Percentiles rank a stretch among this genome's conserved stretches.
Evolutionary conservation across 2,797 vertebrate genomes (phyloP).

Genomic region (Epinephelus coioides): DNA sequence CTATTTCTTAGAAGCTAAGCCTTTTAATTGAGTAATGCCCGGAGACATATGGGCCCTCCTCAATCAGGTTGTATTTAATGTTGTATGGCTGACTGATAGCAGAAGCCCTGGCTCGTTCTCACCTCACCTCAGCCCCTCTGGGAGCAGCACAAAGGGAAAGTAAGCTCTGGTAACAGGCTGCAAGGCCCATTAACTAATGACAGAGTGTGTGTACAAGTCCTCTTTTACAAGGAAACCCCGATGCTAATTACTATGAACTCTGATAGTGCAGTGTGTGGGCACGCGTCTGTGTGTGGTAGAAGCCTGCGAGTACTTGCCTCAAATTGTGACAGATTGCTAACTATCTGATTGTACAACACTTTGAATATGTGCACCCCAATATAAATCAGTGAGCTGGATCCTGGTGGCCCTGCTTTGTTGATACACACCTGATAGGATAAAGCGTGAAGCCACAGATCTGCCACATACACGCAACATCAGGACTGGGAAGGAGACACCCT

Average conservation of each 20-base stretch:
- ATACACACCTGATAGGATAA: constrained; percentile 29
- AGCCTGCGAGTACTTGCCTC: constrained; percentile 54
- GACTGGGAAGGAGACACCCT: neutral
- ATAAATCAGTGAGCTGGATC: constrained; percentile 34
- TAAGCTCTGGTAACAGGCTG: constrained; percentile 72
- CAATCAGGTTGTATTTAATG: constrained; percentile 67
- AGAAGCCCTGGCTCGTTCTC: constrained; percentile 64
- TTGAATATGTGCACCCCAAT: constrained; percentile 16
- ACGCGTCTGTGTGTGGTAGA: constrained; percentile 46
- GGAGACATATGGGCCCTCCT: constrained; percentile 71
- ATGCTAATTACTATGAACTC: constrained; percentile 80
- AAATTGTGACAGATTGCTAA: constrained; percentile 48
- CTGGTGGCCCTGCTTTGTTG: constrained; percentile 30
- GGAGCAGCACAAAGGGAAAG: constrained; percentile 65
- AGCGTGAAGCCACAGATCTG: constrained; percentile 9
- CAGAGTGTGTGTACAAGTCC: constrained; percentile 71
- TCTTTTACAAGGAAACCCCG: constrained; percentile 73
- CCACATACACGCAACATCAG: neutral
- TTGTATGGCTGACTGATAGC: constrained; percentile 71
- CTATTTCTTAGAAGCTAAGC: constrained; percentile 58
- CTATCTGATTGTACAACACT: constrained; percentile 19
- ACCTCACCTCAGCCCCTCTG: constrained; percentile 67
- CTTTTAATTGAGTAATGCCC: constrained; percentile 74
- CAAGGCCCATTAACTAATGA: constrained; percentile 84
- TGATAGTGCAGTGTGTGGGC: constrained; percentile 48